phyloP scores from a whole-genome alignment of 2,113 vertebrate genomes.

The Tinamus guttatus region DNA sequence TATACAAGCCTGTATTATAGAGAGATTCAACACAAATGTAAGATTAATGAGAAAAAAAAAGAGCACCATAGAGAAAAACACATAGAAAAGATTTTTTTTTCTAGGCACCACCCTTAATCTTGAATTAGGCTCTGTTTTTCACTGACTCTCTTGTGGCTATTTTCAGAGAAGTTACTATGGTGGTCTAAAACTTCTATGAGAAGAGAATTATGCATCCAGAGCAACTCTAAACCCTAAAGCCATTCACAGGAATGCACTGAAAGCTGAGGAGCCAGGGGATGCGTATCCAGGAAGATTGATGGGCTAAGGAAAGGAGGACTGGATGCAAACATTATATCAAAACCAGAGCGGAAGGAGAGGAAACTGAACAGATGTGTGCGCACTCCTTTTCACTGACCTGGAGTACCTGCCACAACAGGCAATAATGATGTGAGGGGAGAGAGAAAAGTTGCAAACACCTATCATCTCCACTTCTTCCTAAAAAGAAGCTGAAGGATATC shows the following conservation, averaged over 20 bases:
- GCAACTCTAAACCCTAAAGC: neutral
- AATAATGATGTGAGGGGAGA: neutral
- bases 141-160: neutral
- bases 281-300: neutral
- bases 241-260: neutral
- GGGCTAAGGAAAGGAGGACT: neutral
- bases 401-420: neutral
- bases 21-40: neutral
- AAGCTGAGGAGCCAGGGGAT: neutral
- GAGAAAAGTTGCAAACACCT: rapidly evolving
- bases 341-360: neutral
- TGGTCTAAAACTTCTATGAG: neutral
- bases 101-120: neutral
- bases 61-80: neutral
- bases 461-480: neutral
- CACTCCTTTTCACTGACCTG: neutral
- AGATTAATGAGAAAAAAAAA: neutral
- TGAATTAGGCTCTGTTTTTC: neutral
- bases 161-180: neutral
- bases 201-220: neutral
- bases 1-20: neutral
- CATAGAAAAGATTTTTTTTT: too few species aligned
- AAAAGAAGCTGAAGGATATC: neutral
- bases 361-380: neutral
- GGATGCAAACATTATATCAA: neutral